A percentile compares a stretch with the other conserved stretches of the same genome.
Evolutionary conservation across 2,113 vertebrate species (phyloP).

Genomic region (Bufo bufo): DNA sequence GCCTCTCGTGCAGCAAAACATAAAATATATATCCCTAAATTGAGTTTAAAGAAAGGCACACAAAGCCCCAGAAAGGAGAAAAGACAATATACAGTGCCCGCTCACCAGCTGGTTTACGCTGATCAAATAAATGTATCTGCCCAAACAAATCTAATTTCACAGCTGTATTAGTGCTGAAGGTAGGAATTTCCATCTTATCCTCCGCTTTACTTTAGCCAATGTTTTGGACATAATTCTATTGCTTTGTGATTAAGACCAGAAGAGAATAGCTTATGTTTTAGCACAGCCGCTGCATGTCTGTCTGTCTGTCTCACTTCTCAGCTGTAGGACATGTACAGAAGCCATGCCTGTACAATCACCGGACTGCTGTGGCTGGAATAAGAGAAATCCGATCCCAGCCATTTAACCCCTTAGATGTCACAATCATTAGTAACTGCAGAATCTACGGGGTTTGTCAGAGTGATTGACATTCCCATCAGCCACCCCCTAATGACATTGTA

Average conservation of each 20-base stretch:
- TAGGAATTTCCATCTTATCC: conserved; percentile 74
- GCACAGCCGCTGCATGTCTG: background rate
- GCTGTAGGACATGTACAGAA: background rate
- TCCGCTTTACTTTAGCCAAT: conserved; percentile 74
- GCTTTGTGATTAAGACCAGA: conserved; percentile 65
- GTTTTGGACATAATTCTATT: conserved; percentile 75
- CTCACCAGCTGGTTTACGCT: conserved; percentile 82
- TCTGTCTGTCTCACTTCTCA: background rate
- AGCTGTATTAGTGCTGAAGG: conserved; percentile 71
- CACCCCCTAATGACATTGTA: too few relatives aligned
- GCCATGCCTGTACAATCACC: background rate
- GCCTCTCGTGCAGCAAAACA: conserved; percentile 46
- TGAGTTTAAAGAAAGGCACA: conserved; percentile 62
- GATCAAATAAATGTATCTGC: conserved; percentile 81
- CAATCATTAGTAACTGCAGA: too few relatives aligned
- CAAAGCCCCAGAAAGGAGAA: conserved; percentile 62
- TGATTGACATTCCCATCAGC: too few relatives aligned
- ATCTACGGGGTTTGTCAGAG: too few relatives aligned
- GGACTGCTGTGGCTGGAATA: too few relatives aligned
- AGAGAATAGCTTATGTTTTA: conserved; percentile 1
- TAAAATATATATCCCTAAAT: conserved; percentile 64
- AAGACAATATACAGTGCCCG: conserved; percentile 69
- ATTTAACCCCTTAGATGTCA: too few relatives aligned
- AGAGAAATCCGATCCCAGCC: too few relatives aligned
- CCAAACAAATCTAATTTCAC: conserved; percentile 73